Evolutionary conservation across 2,113 vertebrate genomes (phyloP).

Genomic region (Percopsis transmontana): DNA sequence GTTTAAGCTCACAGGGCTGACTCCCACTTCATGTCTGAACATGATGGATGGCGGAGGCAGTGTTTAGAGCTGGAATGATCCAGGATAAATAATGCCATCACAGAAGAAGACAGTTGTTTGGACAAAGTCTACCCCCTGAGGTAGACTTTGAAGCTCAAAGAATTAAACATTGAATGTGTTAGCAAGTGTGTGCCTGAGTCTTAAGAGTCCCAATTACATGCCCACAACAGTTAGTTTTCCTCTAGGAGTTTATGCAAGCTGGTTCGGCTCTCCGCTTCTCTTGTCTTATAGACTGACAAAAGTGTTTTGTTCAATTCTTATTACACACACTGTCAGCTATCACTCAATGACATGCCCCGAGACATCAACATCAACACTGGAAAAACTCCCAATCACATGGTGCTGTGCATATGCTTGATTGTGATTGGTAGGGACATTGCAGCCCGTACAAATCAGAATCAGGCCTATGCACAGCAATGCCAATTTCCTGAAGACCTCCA

Average conservation of each 20-base stretch:
- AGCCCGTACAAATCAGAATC: no score
- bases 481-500: no score
- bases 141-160: background rate
- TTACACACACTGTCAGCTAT: no score
- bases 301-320: constrained; percentile 20
- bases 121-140: background rate
- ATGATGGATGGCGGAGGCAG: constrained; percentile 32
- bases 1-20: constrained; percentile 41
- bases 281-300: constrained; percentile 20
- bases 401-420: no score
- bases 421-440: no score
- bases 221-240: background rate
- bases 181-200: background rate
- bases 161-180: background rate
- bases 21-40: constrained; percentile 29
- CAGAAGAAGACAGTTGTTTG: constrained; percentile 12
- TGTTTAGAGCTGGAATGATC: constrained; percentile 16
- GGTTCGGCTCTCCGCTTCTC: no score
- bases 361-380: no score
- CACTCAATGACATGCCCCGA: no score
- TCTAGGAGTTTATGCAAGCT: background rate
- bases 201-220: background rate
- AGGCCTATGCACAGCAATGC: no score
- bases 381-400: no score
- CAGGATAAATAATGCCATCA: constrained; percentile 34